A percentile compares a stretch with the other conserved stretches of the same genome.
Conservation (phyloP, 1,140 invertebrate genomes). For the Cydia pomonella region DNA sequence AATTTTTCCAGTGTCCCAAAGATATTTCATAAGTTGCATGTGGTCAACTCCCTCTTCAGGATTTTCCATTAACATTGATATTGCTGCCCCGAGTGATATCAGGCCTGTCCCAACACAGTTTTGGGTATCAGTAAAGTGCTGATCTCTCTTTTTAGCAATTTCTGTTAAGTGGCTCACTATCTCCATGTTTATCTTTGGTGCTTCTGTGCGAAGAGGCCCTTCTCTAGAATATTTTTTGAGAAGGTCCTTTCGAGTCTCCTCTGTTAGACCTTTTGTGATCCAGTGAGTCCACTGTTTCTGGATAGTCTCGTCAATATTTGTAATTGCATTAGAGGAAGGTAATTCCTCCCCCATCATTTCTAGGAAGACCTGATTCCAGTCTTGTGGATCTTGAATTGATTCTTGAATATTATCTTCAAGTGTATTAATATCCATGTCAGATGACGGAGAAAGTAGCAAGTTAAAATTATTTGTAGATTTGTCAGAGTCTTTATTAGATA, state of each 20-base stretch:
- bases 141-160: conserved; percentile 14
- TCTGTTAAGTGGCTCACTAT: conserved; percentile 23
- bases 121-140: not conserved
- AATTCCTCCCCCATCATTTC: conserved; percentile 24
- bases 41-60: conserved; percentile 4
- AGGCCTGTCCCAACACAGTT: conserved; percentile 4
- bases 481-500: conserved; percentile 19
- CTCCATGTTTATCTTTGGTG: conserved; percentile 19
- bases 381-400: not conserved
- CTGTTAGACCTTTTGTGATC: conserved; percentile 10
- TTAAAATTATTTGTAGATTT: not conserved
- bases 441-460: not conserved
- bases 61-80: conserved; percentile 17
- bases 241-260: not conserved
- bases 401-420: no score
- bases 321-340: not conserved
- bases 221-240: conserved; percentile 14
- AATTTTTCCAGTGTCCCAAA: conserved; percentile 10
- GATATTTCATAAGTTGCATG: conserved; percentile 23
- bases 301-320: conserved; percentile 14
- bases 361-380: conserved; percentile 3
- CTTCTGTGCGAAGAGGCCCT: conserved; percentile 5
- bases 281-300: conserved; percentile 21
- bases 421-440: not conserved
- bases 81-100: conserved; percentile 1